Percentiles rank a stretch among this genome's conserved stretches.
Conservation (phyloP, 1,140 invertebrate genomes). For the Muscidifurax raptorellus region DNA sequence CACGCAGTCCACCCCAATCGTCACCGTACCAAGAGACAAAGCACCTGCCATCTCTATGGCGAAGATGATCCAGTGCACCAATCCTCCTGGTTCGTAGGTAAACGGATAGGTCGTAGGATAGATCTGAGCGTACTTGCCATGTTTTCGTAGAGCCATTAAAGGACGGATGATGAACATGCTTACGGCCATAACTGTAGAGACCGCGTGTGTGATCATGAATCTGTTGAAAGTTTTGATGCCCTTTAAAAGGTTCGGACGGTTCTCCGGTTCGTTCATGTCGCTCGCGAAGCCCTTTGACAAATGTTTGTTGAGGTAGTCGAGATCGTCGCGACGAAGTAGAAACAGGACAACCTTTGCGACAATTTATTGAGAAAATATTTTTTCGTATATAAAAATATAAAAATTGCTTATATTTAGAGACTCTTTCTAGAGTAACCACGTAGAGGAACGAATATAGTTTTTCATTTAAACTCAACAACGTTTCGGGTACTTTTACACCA, state of each 20-base stretch:
- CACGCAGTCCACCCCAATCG: neutral
- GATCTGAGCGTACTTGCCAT: constrained; percentile 8
- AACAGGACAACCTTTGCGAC: neutral
- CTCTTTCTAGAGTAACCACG: no score
- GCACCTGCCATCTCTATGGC: neutral
- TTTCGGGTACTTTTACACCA: no score
- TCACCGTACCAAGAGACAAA: constrained; percentile 49
- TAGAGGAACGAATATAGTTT: no score
- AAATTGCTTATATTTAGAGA: no score
- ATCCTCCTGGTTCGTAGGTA: neutral
- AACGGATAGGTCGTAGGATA: constrained; percentile 18
- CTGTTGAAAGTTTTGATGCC: neutral
- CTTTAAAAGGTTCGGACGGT: neutral
- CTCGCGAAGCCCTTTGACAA: neutral
- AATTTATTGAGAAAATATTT: neutral
- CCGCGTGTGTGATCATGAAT: neutral
- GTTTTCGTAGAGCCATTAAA: neutral
- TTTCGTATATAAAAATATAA: no score
- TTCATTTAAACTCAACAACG: no score
- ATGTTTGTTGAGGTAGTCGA: neutral
- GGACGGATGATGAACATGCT: neutral
- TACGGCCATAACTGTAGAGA: neutral
- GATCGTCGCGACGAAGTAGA: neutral
- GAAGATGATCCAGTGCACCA: constrained; percentile 50
- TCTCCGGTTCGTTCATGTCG: neutral